Percentiles rank a stretch among this genome's conserved stretches.
Conservation (phyloP, 2,113 vertebrate species). For the Hydrochoerus hydrochaeris region DNA sequence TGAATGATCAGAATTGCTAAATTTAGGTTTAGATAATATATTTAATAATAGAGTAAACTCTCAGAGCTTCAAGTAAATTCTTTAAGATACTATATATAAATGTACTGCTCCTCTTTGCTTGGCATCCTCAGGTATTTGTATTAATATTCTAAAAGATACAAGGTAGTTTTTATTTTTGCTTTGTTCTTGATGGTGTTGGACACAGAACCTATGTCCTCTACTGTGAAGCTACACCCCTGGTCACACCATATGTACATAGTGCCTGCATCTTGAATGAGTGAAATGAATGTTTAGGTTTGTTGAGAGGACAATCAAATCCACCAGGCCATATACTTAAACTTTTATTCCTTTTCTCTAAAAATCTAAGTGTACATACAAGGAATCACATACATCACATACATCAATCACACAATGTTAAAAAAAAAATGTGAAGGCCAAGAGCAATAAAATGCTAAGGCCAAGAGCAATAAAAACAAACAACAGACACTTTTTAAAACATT, state of each 20-base stretch:
- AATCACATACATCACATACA: neutral
- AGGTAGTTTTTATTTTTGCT: neutral
- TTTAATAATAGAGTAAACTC: constrained; percentile 10
- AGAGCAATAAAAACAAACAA: neutral
- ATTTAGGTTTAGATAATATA: neutral
- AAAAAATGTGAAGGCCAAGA: neutral
- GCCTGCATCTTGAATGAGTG: neutral
- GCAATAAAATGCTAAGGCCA: neutral
- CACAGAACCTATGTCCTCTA: neutral
- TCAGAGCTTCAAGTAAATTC: neutral
- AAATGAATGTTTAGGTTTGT: neutral
- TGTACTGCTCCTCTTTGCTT: neutral
- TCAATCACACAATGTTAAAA: neutral
- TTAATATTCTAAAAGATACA: neutral
- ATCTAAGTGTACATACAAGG: neutral
- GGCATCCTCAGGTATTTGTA: neutral
- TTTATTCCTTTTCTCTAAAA: constrained; percentile 28
- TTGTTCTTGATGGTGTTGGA: too few species aligned
- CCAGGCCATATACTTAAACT: neutral
- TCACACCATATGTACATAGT: neutral
- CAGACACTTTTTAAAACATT: constrained; percentile 1
- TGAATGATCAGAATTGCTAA: neutral
- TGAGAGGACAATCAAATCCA: neutral
- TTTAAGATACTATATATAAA: neutral
- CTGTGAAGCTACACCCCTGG: too few species aligned